Evolutionary conservation across 1,140 invertebrate species (phyloP), one percentile per base, ranked within the genome.

Genomic region (Atta cephalotes): DNA sequence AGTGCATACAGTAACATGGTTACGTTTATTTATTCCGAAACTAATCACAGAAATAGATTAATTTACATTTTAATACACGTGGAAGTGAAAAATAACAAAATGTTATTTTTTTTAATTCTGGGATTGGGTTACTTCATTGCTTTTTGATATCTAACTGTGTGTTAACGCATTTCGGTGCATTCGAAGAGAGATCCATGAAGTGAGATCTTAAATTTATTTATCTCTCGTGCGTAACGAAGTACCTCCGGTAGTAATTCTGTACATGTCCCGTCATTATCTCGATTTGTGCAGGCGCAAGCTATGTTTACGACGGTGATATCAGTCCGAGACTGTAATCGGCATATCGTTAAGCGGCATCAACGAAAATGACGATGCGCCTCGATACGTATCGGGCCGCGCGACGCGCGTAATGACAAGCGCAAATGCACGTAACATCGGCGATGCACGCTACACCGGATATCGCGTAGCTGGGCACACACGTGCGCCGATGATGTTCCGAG

Each of bases 401-500:
- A 31, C 80, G 72, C 82, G 68, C 87, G 90, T 93, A 94, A 93
- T 93, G 93, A 93, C 92, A 91, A 93, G 91, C 87, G 88, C 91
- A 71, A 92, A 88, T 88, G 86, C 89, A 90, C 91, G 85, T 89
- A 91, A 91, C 88, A 84, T 66, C 63, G 80, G 63, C 79, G 66
- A 18, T 79, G 76, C 90, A 86, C 68, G 82, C 60, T 80, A 77
- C 65, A 12, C 70, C 89, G 88, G 90, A 92, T 86, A 91, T 88
- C 90, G 88, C 88, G 51, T 60, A 89, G 49, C 65, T 72, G 89
- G 88, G 86, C 91, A 89, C 93, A 93, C 93, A 93, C 92, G 93
- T 92, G 94, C 93, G 90, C 91, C 90, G 93, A 49, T 76, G 89
- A 87, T 93, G 93, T 93, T 93, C 78, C 93, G 92, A 93, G 90